Base-by-base conservation (phyloP, 1,140 invertebrate species). In the Bombus cullumanus region DNA sequence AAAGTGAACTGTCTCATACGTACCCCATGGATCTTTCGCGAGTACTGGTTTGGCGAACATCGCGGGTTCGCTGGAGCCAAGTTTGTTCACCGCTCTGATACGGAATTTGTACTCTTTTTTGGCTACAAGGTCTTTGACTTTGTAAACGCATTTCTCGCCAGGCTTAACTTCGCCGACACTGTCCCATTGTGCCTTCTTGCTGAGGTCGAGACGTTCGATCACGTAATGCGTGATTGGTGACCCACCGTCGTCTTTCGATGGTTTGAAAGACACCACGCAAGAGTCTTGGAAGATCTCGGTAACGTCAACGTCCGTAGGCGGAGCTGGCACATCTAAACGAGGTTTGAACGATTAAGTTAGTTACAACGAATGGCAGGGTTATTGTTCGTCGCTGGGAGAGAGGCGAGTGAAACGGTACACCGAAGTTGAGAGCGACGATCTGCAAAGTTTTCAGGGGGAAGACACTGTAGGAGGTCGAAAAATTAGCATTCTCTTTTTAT, bases 21-120 rank as follows among this genome's bases (percentile, higher is more conserved):
- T 96, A 98, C 98, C 98, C 98, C 98, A 99, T 89, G 99, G 99
- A 97, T 99, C 98, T 95, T 99, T 99, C 62, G 99, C 99, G 71
- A 99, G 94, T 43, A 99, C 97, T 47, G 98, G 97, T 93, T 98
- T 98, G 85, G 96, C 97, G 91, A 98, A 98, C 15, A 97, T 95
- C 39, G 98, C 97, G 74, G 98, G 98, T 94, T 99, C 98, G 94
- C 98, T 98, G 13, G 97, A 96, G 73, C 98, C 98, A 83, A 98
- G 96, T 92, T 98, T 98, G 94, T 99, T 99, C 25, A 99, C 97
- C 74, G 99, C 99, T 83, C 97, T 96, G 84, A 99, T 98, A 86
- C 99, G 96, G 96, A 99, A 99, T 96, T 99, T 99, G 95, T 98
- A 99, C 92, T 97, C 98, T 94, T 97, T 99, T 95, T 97, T 98